A percentile compares a stretch with the other conserved stretches of the same genome.
Conservation (phyloP, 2,888 invertebrate genomes). For the Gortyna flavago region DNA sequence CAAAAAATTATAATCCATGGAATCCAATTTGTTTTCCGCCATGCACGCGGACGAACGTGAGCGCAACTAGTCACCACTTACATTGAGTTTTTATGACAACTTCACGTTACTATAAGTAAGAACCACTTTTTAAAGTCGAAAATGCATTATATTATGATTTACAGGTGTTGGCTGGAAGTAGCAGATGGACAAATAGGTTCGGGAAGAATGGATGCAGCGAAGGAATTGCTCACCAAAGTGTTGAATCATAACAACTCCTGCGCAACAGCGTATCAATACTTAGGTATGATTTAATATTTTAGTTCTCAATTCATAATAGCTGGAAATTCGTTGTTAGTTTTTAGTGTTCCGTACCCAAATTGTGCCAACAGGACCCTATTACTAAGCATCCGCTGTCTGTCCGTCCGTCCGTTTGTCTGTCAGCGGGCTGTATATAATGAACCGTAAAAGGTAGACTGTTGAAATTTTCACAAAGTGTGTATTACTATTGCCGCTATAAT, state of each 20-base stretch:
- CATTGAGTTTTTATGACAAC: too few relatives aligned
- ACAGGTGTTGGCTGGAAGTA: slow-evolving; percentile 97
- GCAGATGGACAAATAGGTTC: slow-evolving; percentile 94
- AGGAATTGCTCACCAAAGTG: slow-evolving; percentile 94
- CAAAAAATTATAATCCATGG: too few relatives aligned
- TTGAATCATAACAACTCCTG: slow-evolving; percentile 96
- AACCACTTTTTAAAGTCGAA: background rate
- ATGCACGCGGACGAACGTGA: too few relatives aligned
- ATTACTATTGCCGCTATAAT: background rate
- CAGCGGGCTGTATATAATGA: background rate
- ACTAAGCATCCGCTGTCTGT: too few relatives aligned
- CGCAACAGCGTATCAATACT: slow-evolving; percentile 96
- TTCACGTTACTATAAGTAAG: background rate
- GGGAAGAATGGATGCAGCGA: slow-evolving; percentile 96
- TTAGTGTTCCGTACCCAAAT: background rate
- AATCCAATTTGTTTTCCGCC: too few relatives aligned
- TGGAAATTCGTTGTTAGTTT: background rate
- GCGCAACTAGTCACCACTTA: too few relatives aligned
- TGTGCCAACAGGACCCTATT: background rate
- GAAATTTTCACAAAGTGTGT: background rate
- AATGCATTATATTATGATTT: slow-evolving; percentile 15
- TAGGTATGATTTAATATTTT: slow-evolving; percentile 76
- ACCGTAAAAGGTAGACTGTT: background rate
- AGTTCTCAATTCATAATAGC: background rate
- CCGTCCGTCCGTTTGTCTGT: background rate